Conservation (phyloP, 2,797 vertebrate species). For the Enoplosus armatus region DNA sequence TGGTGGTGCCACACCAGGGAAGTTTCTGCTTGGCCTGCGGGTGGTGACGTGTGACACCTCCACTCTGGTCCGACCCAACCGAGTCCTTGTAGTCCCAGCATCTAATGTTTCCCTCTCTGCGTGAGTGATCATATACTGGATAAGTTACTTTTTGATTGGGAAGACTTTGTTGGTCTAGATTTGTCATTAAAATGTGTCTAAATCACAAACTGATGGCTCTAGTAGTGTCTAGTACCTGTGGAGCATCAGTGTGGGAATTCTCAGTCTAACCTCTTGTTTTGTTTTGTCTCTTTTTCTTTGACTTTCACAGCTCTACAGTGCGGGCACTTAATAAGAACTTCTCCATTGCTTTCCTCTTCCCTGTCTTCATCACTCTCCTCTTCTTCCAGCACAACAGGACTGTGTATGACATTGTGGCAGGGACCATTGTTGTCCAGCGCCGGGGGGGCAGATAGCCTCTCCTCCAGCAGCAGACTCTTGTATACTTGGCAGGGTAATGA, state of each 20-base stretch:
- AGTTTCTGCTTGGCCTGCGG: conserved; percentile 93
- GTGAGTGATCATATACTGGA: conserved; percentile 84
- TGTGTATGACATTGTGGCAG: conserved; percentile 97
- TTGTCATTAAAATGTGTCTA: not conserved
- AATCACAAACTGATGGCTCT: not conserved
- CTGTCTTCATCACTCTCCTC: conserved; percentile 95
- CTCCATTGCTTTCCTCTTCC: conserved; percentile 98
- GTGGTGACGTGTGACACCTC: conserved; percentile 96
- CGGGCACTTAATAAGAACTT: conserved; percentile 98
- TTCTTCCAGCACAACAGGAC: conserved; percentile 98
- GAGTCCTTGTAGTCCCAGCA: conserved; percentile 93
- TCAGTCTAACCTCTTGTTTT: not conserved
- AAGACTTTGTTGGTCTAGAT: not conserved
- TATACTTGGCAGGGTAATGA: not conserved
- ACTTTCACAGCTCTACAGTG: conserved; percentile 89
- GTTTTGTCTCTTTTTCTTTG: conserved; percentile 13
- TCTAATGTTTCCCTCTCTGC: conserved; percentile 96
- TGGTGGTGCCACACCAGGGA: conserved; percentile 96
- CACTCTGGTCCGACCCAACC: conserved; percentile 92
- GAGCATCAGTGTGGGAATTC: not conserved
- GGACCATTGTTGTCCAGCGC: conserved; percentile 96
- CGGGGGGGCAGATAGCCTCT: conserved; percentile 88
- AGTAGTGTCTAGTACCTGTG: not conserved
- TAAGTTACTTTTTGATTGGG: not conserved
- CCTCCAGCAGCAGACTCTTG: conserved; percentile 1